Evolutionary conservation across 2,113 vertebrate genomes (phyloP), one percentile per base, ranked within the genome.

Genomic region (Caranx ignobilis): DNA sequence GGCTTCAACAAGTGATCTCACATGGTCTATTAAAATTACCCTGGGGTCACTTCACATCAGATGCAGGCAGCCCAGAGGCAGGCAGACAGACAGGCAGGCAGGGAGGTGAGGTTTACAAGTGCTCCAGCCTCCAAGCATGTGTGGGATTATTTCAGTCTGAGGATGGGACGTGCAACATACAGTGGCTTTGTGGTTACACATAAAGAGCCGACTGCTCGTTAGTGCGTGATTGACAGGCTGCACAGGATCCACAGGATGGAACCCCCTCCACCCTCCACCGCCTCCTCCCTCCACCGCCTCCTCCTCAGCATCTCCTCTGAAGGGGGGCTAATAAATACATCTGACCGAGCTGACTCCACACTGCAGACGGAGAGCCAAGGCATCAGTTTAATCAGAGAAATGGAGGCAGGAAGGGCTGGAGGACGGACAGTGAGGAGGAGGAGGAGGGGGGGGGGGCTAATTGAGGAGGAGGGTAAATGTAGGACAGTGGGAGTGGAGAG

Each of bases 351-450:
- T 77, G 75, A 82, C 69, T 79, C 63, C 63, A 3, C 62, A 6
- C 32, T 15, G 72, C 5, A 55, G 34, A 69, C 9, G 32, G 1
- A 68, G 61, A 32, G 41, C 63, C 62, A 2, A 3, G n/a, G 21
- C 68, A 50, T 62, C 52, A 62, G 70, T 90, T 93, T 93, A 92
- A 93, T 92, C 92, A 93, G 71, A 71, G 71, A 85, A 93, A 92
- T 94, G 90, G 87, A 91, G 55, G 80, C 71, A 87, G 88, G 76
- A 72, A 79, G 69, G 32, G 56, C n/a, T 70, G 56, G 61, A 39
- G 74, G 43, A 62, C 62, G 66, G 71, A 73, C 39, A 45, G 54
- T 54, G 6, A n/a, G 65, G 45, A 65, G 37, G 45, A 57, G 31
- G 26, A 26, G 54, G 63, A n/a, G n/a, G 62, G 77, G 65, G 48